Evolutionary conservation across 1,140 invertebrate species (phyloP).

Genomic region (Harpegnathos saltator): DNA sequence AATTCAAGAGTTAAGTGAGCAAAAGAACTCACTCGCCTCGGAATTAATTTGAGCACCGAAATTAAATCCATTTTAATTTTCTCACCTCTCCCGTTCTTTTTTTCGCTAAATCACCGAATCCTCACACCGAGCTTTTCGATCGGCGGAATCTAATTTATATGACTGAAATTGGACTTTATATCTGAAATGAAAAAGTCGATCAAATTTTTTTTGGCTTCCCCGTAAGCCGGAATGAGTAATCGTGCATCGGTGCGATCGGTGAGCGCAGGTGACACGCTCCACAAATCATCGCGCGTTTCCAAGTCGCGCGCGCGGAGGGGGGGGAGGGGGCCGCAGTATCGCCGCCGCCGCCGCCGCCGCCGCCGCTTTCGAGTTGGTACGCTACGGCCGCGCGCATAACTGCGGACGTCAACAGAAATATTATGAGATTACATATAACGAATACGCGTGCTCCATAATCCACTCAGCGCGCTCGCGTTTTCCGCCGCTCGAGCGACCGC

Average conservation of each 20-base stretch:
- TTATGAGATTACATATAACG: constrained; percentile 75
- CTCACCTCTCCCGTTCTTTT: no score
- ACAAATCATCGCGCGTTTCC: constrained; percentile 71
- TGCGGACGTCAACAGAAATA: constrained; percentile 74
- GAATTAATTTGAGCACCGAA: no score
- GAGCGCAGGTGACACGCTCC: constrained; percentile 67
- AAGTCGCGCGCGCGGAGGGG: constrained; percentile 40
- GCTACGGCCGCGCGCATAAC: constrained; percentile 63
- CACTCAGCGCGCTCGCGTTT: constrained; percentile 64
- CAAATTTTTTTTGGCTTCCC: background rate
- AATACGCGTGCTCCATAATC: constrained; percentile 69
- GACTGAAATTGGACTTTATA: constrained; percentile 53
- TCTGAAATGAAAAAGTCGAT: constrained; percentile 49
- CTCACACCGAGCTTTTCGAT: constrained; percentile 7
- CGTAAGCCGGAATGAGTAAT: constrained; percentile 54
- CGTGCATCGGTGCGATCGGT: constrained; percentile 57
- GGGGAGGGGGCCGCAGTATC: no score
- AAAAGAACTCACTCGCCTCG: no score
- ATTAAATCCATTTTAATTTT: no score
- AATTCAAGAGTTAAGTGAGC: background rate
- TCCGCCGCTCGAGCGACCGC: constrained; percentile 34
- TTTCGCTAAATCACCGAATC: background rate
- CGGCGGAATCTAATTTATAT: constrained; percentile 51
- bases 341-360: background rate
- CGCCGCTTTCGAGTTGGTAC: constrained; percentile 52